These are phyloP conservation scores for Morpho achilles DNA, from an alignment of 2,888 invertebrate genomes.

Conservation along the genomic window DNA sequence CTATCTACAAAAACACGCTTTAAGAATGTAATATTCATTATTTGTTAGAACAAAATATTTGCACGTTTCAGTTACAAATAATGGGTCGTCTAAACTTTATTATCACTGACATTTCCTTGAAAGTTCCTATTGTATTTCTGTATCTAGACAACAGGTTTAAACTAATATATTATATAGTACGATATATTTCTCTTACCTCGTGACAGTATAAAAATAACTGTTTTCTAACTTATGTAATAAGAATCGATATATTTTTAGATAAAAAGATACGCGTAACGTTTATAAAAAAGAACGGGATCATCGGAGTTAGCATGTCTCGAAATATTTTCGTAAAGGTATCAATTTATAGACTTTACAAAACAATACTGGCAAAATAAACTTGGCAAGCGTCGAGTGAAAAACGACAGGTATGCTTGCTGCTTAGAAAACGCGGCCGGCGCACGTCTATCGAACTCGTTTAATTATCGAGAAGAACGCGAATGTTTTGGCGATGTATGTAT, in stretches of 20 bases:
- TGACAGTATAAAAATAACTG: constrained; percentile 59
- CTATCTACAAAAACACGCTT: too few species aligned
- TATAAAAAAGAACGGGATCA: constrained; percentile 13
- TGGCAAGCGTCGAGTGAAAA: constrained; percentile 55
- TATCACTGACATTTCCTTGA: too few species aligned
- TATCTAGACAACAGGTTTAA: constrained; percentile 3
- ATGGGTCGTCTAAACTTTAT: too few species aligned
- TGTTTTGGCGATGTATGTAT: constrained; percentile 57
- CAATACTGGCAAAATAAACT: constrained; percentile 38
- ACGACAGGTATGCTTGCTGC: constrained; percentile 49
- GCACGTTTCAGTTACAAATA: too few species aligned
- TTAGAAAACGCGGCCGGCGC: constrained; percentile 46
- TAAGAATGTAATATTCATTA: too few species aligned
- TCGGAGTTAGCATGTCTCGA: constrained; percentile 20
- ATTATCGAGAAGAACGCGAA: constrained; percentile 56
- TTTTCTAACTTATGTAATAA: constrained; percentile 49
- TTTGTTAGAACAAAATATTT: too few species aligned
- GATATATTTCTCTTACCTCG: constrained; percentile 45
- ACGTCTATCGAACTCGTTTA: constrained; percentile 52
- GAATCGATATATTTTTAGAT: constrained; percentile 24
- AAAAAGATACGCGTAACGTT: constrained; percentile 6
- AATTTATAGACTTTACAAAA: constrained; percentile 34
- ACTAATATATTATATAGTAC: constrained; percentile 13
- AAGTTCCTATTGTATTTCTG: neutral
- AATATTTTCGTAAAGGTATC: constrained; percentile 12